Percentiles rank a stretch among this genome's conserved stretches.
Conservation (phyloP, 1,140 invertebrate species). For the Epicauta chinensis region DNA sequence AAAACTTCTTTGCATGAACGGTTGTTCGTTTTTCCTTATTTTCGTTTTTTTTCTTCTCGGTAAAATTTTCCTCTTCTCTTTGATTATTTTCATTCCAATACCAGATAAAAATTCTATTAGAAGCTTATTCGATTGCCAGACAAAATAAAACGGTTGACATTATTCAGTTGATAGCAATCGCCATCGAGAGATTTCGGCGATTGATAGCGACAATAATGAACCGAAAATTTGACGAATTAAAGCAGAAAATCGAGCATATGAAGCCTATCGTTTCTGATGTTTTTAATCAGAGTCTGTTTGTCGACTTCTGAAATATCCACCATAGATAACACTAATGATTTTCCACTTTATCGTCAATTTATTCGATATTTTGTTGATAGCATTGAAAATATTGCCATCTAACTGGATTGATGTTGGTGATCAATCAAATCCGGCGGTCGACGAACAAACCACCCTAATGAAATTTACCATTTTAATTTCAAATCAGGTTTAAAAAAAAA, state of each 20-base stretch:
- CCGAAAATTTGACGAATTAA: too few relatives aligned
- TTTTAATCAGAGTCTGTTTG: too few relatives aligned
- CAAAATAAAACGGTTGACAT: slow-evolving; percentile 8
- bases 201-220: too few relatives aligned
- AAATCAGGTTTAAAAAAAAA: slow-evolving; percentile 10
- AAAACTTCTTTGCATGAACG: slow-evolving; percentile 25
- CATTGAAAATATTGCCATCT: too few relatives aligned
- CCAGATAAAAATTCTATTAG: slow-evolving; percentile 14
- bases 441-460: slow-evolving; percentile 6
- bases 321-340: too few relatives aligned
- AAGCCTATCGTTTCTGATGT: too few relatives aligned
- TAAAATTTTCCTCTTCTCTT: too few relatives aligned
- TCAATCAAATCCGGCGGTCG: slow-evolving; percentile 10
- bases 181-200: not conserved
- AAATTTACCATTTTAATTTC: slow-evolving; percentile 9
- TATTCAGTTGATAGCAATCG: slow-evolving; percentile 5
- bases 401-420: not conserved
- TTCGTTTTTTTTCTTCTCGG: too few relatives aligned
- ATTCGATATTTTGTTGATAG: too few relatives aligned
- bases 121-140: slow-evolving; percentile 7
- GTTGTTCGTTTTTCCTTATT: slow-evolving; percentile 6
- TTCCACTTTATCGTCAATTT: too few relatives aligned
- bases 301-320: too few relatives aligned
- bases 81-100: slow-evolving; percentile 6
- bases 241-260: too few relatives aligned